These are phyloP conservation scores for Siphonodentalium dalli DNA, from an alignment of 2,888 invertebrate species.

Conservation along the genomic window DNA sequence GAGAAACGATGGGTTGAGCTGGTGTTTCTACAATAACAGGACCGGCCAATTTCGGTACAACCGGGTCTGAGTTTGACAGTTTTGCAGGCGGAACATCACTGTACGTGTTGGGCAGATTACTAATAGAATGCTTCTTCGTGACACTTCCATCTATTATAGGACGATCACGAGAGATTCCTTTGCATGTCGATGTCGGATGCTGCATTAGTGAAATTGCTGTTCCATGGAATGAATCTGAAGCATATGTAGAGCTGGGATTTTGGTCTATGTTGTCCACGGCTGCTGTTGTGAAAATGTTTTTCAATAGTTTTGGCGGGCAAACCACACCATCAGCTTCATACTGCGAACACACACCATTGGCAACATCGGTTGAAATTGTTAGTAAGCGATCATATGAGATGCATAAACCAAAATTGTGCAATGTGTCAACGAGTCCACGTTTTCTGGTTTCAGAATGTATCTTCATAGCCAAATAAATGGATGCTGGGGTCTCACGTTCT, in stretches of 20 bases:
- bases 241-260: constrained; percentile 13
- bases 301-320: constrained; percentile 5
- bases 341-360: not conserved
- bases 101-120: too few relatives aligned
- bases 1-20: too few relatives aligned
- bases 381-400: constrained; percentile 10
- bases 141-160: too few relatives aligned
- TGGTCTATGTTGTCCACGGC: constrained; percentile 27
- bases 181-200: constrained; percentile 1
- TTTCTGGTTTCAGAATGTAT: too few relatives aligned
- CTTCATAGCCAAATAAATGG: constrained; percentile 8
- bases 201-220: constrained; percentile 20
- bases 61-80: too few relatives aligned
- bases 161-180: constrained; percentile 1
- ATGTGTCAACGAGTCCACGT: not conserved
- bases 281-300: constrained; percentile 8
- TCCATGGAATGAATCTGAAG: constrained; percentile 20
- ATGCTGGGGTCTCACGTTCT: constrained; percentile 3
- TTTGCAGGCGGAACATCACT: too few relatives aligned
- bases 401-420: constrained; percentile 10
- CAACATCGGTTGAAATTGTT: not conserved
- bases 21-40: too few relatives aligned
- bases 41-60: too few relatives aligned
- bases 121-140: too few relatives aligned
- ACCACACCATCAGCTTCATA: constrained; percentile 13